phyloP scores from a whole-genome alignment of 1,140 invertebrate genomes.

The Drosophila albomicans region DNA sequence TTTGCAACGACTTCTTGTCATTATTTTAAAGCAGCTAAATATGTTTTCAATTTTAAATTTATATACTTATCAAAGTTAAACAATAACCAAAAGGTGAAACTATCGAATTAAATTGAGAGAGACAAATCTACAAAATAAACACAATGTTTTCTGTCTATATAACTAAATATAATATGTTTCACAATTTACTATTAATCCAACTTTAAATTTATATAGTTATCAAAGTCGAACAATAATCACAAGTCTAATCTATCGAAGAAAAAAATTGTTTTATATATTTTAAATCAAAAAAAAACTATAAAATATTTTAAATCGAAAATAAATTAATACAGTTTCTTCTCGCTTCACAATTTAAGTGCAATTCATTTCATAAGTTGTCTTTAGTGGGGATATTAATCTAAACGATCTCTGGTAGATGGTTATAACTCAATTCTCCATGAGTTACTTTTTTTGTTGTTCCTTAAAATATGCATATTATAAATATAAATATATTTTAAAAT shows the following conservation, averaged over 20 bases:
- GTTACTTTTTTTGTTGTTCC: not conserved
- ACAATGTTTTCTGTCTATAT: not conserved
- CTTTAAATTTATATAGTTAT: not conserved
- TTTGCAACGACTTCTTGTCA: not conserved
- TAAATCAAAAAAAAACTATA: not conserved
- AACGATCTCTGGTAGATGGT: not conserved
- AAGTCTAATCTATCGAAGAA: not conserved
- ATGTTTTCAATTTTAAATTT: not conserved
- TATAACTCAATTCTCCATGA: slow-evolving; percentile 20
- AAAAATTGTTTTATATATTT: not conserved
- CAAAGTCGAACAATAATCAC: not conserved
- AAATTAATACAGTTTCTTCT: not conserved
- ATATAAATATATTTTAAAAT: slow-evolving; percentile 68
- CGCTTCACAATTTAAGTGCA: not conserved
- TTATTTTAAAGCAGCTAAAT: not conserved
- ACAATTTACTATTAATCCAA: not conserved
- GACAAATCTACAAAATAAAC: not conserved
- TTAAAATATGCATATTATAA: slow-evolving; percentile 37
- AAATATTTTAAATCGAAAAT: not conserved
- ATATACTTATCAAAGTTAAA: not conserved
- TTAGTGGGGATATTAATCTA: not conserved
- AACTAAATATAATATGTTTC: not conserved
- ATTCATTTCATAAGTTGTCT: not conserved
- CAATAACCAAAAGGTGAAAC: not conserved
- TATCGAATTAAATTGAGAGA: not conserved